Percentiles rank a stretch among this genome's conserved stretches.
Conservation (phyloP, 2,888 invertebrate genomes). For the Invenusta paracnida region DNA sequence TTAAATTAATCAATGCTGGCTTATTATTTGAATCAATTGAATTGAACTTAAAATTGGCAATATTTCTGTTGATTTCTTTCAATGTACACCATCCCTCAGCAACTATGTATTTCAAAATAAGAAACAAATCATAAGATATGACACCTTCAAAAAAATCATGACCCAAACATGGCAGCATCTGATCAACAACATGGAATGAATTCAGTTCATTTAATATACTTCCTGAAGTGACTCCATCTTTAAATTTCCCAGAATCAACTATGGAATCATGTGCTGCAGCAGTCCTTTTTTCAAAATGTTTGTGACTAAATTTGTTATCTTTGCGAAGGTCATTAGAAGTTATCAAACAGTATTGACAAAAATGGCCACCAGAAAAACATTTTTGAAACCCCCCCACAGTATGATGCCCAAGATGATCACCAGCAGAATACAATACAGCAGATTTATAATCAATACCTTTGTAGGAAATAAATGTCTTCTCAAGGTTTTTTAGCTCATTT, state of each 20-base stretch:
- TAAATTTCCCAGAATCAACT: background rate
- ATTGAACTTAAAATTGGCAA: too few species aligned
- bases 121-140: too few species aligned
- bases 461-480: background rate
- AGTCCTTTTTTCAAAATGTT: too few species aligned
- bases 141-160: too few species aligned
- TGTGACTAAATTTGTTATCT: too few species aligned
- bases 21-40: too few species aligned
- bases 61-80: too few species aligned
- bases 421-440: background rate
- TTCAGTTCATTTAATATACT: background rate
- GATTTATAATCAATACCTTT: background rate
- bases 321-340: background rate
- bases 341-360: background rate
- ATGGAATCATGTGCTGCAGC: background rate
- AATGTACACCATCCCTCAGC: too few species aligned
- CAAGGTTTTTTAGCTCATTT: background rate
- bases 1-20: too few species aligned
- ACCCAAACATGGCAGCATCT: too few species aligned
- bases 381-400: background rate
- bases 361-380: background rate
- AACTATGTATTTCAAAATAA: too few species aligned
- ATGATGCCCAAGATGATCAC: background rate
- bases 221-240: too few species aligned
- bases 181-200: background rate